Conservation (phyloP, 1,140 invertebrate genomes). For the Micrasema longulum region DNA sequence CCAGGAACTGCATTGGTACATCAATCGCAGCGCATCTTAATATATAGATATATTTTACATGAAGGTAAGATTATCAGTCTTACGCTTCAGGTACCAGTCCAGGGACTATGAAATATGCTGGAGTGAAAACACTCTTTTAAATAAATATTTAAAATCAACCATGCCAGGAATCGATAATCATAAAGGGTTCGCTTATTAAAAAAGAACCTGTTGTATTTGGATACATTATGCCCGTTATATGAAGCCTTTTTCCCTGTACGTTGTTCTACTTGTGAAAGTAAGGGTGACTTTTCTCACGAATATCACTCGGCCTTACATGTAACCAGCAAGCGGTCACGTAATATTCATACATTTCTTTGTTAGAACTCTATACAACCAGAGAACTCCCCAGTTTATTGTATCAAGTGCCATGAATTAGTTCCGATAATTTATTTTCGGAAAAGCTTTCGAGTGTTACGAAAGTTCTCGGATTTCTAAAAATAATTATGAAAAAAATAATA, state of each 20-base stretch:
- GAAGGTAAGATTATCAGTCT: too few relatives aligned
- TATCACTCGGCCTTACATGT: conserved; percentile 9
- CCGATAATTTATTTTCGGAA: neutral
- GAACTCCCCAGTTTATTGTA: neutral
- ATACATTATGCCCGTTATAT: conserved; percentile 13
- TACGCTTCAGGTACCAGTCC: too few relatives aligned
- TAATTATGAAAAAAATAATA: too few relatives aligned
- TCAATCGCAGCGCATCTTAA: too few relatives aligned
- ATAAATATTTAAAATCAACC: too few relatives aligned
- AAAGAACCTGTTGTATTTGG: conserved; percentile 5
- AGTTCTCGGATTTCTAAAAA: too few relatives aligned
- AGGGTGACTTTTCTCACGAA: conserved; percentile 23
- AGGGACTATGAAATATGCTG: too few relatives aligned
- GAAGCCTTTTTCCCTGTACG: conserved; percentile 17
- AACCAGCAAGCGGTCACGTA: conserved; percentile 29
- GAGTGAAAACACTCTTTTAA: too few relatives aligned
- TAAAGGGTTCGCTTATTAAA: conserved; percentile 1
- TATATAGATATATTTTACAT: too few relatives aligned
- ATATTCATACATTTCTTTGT: conserved; percentile 17
- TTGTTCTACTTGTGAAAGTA: conserved; percentile 15
- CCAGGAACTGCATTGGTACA: too few relatives aligned
- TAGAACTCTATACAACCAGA: neutral
- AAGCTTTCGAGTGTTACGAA: too few relatives aligned
- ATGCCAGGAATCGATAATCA: too few relatives aligned
- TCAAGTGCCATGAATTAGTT: conserved; percentile 6